A percentile compares a stretch with the other conserved stretches of the same genome.
Evolutionary conservation across 2,113 vertebrate species (phyloP).

Genomic region (Onychorhynchus coronatus): DNA sequence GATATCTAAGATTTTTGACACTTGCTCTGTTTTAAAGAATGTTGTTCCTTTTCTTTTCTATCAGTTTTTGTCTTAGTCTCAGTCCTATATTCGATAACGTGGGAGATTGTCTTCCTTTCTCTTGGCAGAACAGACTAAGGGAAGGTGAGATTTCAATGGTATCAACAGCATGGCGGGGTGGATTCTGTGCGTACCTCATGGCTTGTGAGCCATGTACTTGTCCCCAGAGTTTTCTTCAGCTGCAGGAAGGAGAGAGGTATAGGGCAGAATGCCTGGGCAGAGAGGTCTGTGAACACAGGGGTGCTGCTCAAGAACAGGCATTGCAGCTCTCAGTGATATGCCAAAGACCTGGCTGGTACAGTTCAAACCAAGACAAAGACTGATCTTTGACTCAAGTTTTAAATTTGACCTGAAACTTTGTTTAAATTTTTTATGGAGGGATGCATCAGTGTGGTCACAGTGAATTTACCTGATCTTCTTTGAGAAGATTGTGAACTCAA

Average conservation of each 20-base stretch:
- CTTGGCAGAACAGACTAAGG: neutral
- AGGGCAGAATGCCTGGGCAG: neutral
- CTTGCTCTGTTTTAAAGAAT: neutral
- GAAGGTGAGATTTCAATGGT: neutral
- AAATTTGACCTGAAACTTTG: neutral
- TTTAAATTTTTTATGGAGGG: neutral
- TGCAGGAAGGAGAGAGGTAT: neutral
- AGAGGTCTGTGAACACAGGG: rapidly evolving
- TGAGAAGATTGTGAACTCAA: neutral
- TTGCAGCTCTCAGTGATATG: neutral
- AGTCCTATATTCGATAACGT: neutral
- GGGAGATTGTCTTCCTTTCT: neutral
- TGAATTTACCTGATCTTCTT: neutral
- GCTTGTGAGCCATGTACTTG: neutral
- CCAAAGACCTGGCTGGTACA: neutral
- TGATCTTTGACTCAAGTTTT: neutral
- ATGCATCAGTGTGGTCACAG: neutral
- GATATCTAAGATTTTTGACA: neutral
- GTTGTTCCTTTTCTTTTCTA: neutral
- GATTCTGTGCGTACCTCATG: neutral
- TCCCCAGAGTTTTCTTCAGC: neutral
- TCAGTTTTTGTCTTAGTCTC: neutral
- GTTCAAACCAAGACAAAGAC: neutral
- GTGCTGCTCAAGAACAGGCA: neutral
- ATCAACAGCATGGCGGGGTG: rapidly evolving